Evolutionary conservation across 2,797 vertebrate genomes (phyloP), one percentile per base, ranked within the genome.

Genomic region (Oreochromis mossambicus): DNA sequence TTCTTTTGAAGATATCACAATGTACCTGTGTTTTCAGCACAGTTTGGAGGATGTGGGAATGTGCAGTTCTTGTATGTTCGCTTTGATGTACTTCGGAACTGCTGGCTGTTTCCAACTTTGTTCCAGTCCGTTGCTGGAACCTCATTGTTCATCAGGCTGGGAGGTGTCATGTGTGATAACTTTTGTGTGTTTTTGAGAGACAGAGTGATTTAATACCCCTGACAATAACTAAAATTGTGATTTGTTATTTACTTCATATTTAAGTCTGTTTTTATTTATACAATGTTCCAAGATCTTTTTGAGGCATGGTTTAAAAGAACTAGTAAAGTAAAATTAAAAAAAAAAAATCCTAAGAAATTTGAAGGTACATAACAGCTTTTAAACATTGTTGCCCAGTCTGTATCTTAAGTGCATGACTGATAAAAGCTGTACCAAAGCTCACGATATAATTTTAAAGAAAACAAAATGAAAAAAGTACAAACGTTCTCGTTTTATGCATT

Each of bases 1-100:
- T 94, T 84, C 84, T 88, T 92, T 92, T 92, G 56, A 86, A 91
- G 86, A 90, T 90, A 83, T 78, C 68, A 79, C 76, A 82, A 29
- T 43, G 77, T 78, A 82, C 84, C 88, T 87, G 79, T 61, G 82
- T 86, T 86, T 84, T 55, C 66, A 50, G 78, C 76, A 61, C 41
- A 79, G 85, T 68, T 11, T 11, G 38, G 70, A 82, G 34, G 77
- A 79, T 85, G 56, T 75, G 11, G 78, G 61, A 43, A n/a, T 43
- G 17, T 75, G 55, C 41, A 36, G 21, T 79, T 24, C 38, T 13
- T 84, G 54, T 46, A 21, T 9, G 1, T 87, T 80, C 24, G 21
- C 75, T 92, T 88, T 92, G 81, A 92, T 91, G 90, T 88, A 48
- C 77, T 83, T 14, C 21, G 54, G 83, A 78, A 86, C 83, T 84